phyloP scores from a whole-genome alignment of 2,797 vertebrate species.

The Thaleichthys pacificus region DNA sequence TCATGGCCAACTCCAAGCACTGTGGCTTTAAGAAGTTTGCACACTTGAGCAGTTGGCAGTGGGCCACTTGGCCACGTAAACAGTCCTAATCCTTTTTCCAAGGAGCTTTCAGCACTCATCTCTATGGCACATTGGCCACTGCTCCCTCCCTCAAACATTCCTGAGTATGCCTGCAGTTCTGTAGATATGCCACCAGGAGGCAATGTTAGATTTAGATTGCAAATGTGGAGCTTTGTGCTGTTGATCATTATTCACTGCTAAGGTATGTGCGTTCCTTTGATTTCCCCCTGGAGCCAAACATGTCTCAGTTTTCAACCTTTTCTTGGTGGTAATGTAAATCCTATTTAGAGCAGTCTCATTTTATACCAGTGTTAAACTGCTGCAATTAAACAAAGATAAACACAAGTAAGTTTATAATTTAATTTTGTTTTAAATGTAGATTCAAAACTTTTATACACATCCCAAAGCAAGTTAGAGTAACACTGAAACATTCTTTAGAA shows the following conservation, averaged over 20 bases:
- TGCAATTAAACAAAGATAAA: conserved; percentile 29
- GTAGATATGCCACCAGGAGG: conserved; percentile 61
- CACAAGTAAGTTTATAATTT: conserved; percentile 15
- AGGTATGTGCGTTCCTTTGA: conserved; percentile 76
- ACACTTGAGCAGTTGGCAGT: conserved; percentile 74
- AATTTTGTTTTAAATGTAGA: not conserved
- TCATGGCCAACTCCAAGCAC: conserved; percentile 56
- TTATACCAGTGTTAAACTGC: conserved; percentile 12
- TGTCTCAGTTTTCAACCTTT: conserved; percentile 71
- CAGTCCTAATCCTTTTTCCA: conserved; percentile 81
- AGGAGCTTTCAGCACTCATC: conserved; percentile 79
- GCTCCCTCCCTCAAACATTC: conserved; percentile 57
- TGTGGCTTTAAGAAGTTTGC: conserved; percentile 77
- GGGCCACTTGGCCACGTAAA: conserved; percentile 77
- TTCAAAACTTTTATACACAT: not conserved
- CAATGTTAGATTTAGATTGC: conserved; percentile 52
- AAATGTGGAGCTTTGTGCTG: conserved; percentile 33
- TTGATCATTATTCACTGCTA: conserved; percentile 73
- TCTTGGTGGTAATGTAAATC: conserved; percentile 55
- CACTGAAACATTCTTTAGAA: not conserved
- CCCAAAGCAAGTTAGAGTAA: not conserved
- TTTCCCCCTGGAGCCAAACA: conserved; percentile 72
- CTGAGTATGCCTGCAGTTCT: conserved; percentile 27
- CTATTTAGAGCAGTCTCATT: conserved; percentile 60
- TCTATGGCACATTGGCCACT: conserved; percentile 64